Conservation (phyloP, 2,113 vertebrate species). For the Phocoena sinus region DNA sequence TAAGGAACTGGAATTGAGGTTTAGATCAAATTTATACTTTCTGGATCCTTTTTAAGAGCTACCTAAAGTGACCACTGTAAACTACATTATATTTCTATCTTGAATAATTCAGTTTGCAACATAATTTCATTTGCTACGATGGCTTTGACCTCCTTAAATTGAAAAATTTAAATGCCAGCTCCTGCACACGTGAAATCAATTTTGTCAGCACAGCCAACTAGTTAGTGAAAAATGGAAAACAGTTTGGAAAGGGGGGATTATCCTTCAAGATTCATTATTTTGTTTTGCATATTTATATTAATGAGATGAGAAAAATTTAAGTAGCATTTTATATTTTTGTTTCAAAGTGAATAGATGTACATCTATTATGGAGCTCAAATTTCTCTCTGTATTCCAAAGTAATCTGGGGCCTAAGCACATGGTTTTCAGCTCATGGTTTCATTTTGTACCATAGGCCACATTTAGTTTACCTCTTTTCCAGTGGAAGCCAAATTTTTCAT, state of each 20-base stretch:
- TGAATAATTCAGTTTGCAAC: slow-evolving; percentile 17
- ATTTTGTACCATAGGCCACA: neutral
- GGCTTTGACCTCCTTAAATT: neutral
- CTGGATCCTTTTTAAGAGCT: neutral
- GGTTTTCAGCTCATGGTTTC: neutral
- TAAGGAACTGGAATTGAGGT: neutral
- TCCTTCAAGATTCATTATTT: neutral
- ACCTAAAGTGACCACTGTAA: neutral
- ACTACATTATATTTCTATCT: neutral
- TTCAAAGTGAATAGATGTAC: neutral
- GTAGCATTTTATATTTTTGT: neutral
- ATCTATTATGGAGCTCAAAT: neutral
- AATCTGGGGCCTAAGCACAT: neutral
- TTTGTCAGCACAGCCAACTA: neutral
- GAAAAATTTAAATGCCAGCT: neutral
- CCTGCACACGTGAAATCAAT: neutral
- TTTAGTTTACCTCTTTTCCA: neutral
- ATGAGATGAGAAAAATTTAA: neutral
- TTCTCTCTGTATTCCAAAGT: neutral
- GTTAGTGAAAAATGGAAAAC: neutral
- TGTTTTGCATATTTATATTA: neutral
- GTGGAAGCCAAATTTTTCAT: neutral
- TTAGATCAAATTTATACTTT: neutral
- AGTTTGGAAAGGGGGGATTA: neutral
- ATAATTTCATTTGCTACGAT: neutral